Evolutionary conservation across 2,888 invertebrate genomes (phyloP).

Genomic region (Drosophila mayaguana): DNA sequence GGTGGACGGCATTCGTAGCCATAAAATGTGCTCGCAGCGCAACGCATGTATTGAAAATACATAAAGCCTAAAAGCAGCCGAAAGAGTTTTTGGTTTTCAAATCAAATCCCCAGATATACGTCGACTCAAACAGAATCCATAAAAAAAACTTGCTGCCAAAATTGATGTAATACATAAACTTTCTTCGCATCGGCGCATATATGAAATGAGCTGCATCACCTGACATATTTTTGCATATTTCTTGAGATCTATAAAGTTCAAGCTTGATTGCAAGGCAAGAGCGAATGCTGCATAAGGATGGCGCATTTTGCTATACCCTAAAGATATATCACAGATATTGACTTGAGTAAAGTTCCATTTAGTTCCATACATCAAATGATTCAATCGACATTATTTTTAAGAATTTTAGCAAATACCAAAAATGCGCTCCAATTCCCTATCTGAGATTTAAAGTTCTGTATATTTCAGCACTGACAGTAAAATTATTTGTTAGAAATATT

Average conservation of each 20-base stretch:
- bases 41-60: conserved; percentile 63
- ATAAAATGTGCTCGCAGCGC: conserved; percentile 58
- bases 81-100: conserved; percentile 38
- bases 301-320: not conserved
- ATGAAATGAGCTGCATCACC: not conserved
- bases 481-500: no score
- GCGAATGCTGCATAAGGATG: not conserved
- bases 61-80: conserved; percentile 64
- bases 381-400: no score
- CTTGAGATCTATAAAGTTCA: not conserved
- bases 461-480: no score
- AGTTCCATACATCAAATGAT: not conserved
- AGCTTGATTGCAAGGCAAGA: not conserved
- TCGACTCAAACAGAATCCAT: conserved; percentile 18
- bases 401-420: no score
- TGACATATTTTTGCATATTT: not conserved
- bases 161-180: conserved; percentile 2
- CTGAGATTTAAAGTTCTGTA: no score
- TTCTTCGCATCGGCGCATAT: not conserved
- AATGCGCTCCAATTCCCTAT: no score
- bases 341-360: not conserved
- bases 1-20: conserved; percentile 64
- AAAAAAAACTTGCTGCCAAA: conserved; percentile 21
- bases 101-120: conserved; percentile 32
- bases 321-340: not conserved